phyloP scores from a whole-genome alignment of 2,888 invertebrate genomes.

The Tetramorium bicarinatum region DNA sequence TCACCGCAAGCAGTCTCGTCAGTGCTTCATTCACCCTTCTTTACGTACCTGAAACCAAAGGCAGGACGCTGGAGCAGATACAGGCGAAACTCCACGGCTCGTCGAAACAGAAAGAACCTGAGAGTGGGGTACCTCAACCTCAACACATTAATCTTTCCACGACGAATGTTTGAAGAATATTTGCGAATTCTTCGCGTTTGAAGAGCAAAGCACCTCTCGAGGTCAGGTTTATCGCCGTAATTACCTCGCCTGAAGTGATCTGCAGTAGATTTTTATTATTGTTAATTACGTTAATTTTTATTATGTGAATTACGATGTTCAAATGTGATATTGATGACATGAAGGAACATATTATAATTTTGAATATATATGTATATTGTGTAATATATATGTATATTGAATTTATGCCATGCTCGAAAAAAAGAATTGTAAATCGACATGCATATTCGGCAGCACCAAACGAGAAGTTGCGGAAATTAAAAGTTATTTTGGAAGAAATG shows the following conservation, averaged over 20 bases:
- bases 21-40: constrained; percentile 53
- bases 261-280: background rate
- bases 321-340: background rate
- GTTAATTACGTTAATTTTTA: too few species aligned
- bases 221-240: background rate
- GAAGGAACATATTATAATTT: background rate
- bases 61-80: constrained; percentile 71
- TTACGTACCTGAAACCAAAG: constrained; percentile 72
- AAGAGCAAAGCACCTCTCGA: background rate
- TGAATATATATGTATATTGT: too few species aligned
- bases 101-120: background rate
- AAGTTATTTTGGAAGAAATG: background rate
- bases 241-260: background rate
- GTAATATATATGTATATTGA: background rate
- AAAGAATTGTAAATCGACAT: background rate
- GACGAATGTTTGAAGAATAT: background rate
- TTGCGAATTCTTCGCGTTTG: background rate
- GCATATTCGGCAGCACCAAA: background rate
- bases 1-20: constrained; percentile 43
- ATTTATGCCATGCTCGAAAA: background rate
- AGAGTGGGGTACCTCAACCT: background rate
- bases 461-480: background rate
- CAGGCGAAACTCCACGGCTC: constrained; percentile 58
- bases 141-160: background rate
- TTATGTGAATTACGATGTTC: background rate